phyloP scores from a whole-genome alignment of 2,888 invertebrate species.

The Sphaeridia pumilis region DNA sequence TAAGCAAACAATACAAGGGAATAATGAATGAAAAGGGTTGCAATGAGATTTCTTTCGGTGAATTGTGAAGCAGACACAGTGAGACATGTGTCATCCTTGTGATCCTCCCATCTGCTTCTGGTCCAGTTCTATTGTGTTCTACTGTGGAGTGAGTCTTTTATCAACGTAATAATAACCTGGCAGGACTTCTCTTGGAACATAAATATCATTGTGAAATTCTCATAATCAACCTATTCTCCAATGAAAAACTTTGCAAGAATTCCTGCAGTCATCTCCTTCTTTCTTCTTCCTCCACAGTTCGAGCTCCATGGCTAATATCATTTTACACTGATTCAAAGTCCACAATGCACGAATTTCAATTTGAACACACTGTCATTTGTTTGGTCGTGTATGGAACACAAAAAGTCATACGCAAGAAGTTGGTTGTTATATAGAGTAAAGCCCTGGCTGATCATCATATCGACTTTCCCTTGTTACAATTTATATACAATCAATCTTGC shows the following conservation, averaged over 20 bases:
- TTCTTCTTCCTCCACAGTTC: not conserved
- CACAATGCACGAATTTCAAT: no score
- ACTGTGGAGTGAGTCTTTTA: not conserved
- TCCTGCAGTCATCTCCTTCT: not conserved
- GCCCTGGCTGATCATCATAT: no score
- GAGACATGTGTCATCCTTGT: not conserved
- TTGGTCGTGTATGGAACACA: no score
- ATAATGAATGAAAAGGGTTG: constrained; percentile 3
- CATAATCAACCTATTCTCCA: constrained; percentile 1
- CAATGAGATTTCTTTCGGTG: not conserved
- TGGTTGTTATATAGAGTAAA: no score
- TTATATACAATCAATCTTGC: no score
- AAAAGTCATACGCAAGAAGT: no score
- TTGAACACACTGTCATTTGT: no score
- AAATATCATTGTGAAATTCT: not conserved
- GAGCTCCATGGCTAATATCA: not conserved
- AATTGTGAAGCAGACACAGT: not conserved
- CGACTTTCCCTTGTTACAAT: no score
- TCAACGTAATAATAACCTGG: not conserved
- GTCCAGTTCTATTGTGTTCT: not conserved
- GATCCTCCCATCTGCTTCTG: not conserved
- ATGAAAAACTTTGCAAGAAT: no score
- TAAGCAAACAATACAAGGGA: not conserved
- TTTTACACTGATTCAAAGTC: not conserved
- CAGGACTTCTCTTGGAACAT: not conserved